phyloP scores from a whole-genome alignment of 2,113 vertebrate genomes.

The Chionomys nivalis region DNA sequence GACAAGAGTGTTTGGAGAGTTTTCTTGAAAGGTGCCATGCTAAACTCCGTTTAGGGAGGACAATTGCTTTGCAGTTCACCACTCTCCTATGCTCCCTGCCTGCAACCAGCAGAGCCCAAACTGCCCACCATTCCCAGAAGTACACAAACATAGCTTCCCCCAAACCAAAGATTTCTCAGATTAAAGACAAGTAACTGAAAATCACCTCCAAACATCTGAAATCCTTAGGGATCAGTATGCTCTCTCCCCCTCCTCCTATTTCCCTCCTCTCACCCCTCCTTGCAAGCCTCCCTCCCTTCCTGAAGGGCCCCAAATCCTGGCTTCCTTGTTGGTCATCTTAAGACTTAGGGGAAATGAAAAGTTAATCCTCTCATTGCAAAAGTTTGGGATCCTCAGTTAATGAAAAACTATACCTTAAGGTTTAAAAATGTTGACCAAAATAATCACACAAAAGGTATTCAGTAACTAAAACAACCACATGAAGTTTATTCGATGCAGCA shows the following conservation, averaged over 20 bases:
- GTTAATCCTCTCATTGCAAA: constrained; percentile 51
- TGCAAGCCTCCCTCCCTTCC: background rate
- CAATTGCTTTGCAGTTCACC: background rate
- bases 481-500: background rate
- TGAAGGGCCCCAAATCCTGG: background rate
- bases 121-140: constrained; percentile 7
- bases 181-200: background rate
- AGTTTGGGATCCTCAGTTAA: constrained; percentile 41
- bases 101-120: background rate
- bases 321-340: constrained; percentile 33
- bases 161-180: background rate
- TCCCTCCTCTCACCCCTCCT: background rate
- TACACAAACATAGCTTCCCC: background rate
- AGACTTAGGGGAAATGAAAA: constrained; percentile 60
- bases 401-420: constrained; percentile 33
- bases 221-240: background rate
- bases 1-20: background rate
- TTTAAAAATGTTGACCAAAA: constrained; percentile 57
- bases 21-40: background rate
- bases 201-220: background rate
- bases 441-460: constrained; percentile 1
- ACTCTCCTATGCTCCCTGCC: background rate
- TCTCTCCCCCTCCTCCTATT: background rate
- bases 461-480: background rate
- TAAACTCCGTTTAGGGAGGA: background rate